A percentile compares a stretch with the other conserved stretches of the same genome.
Conservation (phyloP, 2,797 vertebrate genomes). For the Lutjanus argentimaculatus region DNA sequence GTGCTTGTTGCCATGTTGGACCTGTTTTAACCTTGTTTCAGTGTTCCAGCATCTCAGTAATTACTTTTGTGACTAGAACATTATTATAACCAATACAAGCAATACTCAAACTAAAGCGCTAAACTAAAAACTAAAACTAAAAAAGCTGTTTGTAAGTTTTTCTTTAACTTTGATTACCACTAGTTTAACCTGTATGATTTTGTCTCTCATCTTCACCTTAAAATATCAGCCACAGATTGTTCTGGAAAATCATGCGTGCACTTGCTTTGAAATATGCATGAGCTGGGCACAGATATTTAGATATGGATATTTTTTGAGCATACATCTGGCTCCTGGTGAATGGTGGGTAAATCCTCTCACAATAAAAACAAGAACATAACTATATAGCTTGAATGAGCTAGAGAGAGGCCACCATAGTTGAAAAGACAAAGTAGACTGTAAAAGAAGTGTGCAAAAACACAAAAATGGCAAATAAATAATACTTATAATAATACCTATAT, state of each 20-base stretch:
- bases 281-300: too few species aligned
- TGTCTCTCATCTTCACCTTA: background rate
- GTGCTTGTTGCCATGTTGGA: background rate
- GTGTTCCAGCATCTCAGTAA: background rate
- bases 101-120: too few species aligned
- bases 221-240: background rate
- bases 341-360: background rate
- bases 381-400: background rate
- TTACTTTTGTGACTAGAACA: background rate
- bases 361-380: too few species aligned
- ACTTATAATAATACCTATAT: background rate
- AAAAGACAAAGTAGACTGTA: background rate
- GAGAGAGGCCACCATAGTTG: background rate
- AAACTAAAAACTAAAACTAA: too few species aligned
- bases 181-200: background rate
- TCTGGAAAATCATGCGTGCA: background rate
- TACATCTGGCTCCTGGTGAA: conserved; percentile 5
- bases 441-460: background rate
- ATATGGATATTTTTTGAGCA: background rate
- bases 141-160: too few species aligned
- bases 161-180: background rate
- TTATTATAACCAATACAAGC: background rate
- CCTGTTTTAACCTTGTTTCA: background rate
- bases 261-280: background rate
- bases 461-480: background rate